These are phyloP conservation scores for Tragulus kanchil DNA, from an alignment of 2,113 vertebrate species.

Conservation along the genomic window DNA sequence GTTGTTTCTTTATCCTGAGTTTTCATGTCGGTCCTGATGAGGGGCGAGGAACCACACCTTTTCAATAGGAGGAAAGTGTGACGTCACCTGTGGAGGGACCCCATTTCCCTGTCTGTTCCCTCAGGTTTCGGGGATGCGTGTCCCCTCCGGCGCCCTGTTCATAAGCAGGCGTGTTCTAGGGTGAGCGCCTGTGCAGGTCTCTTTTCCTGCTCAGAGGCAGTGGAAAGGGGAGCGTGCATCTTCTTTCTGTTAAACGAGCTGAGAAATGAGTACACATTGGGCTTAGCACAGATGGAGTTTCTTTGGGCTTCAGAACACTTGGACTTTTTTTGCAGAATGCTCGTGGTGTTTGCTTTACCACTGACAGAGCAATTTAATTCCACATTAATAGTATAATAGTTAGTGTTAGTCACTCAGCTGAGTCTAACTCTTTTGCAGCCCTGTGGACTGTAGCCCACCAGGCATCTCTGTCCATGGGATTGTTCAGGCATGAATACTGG, in stretches of 20 bases:
- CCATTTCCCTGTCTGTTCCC: neutral
- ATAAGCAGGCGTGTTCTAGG: neutral
- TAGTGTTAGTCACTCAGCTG: no score
- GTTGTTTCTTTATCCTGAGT: neutral
- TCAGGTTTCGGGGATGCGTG: neutral
- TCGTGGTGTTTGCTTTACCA: constrained; percentile 13
- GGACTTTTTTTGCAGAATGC: neutral
- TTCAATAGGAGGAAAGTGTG: neutral
- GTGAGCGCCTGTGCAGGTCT: neutral
- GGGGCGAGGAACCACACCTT: neutral
- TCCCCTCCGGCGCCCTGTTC: fast-evolving
- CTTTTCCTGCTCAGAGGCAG: neutral
- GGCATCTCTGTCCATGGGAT: no score
- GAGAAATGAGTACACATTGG: neutral
- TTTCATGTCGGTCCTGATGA: neutral
- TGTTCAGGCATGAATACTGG: no score
- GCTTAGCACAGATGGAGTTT: neutral
- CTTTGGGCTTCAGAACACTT: neutral
- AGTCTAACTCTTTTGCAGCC: no score
- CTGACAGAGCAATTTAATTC: neutral
- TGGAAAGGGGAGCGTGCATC: neutral
- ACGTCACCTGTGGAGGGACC: neutral
- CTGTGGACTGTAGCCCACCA: no score
- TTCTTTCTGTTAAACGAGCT: neutral
- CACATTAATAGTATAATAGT: neutral